phyloP scores from a whole-genome alignment of 1,140 invertebrate genomes.

The Oppia nitens region DNA sequence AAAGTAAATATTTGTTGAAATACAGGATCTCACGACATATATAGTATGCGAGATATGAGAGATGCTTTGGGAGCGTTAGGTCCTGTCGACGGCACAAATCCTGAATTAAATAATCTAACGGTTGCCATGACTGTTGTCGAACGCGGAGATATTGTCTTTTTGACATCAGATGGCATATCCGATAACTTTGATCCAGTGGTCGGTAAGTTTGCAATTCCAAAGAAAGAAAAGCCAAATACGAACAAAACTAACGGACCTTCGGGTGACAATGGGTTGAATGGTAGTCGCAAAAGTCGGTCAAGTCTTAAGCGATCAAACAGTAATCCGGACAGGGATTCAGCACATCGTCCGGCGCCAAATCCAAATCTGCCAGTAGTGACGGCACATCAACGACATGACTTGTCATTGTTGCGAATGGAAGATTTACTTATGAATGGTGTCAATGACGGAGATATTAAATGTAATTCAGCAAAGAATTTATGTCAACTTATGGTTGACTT shows the following conservation, averaged over 20 bases:
- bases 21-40: constrained; percentile 69
- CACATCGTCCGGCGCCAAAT: constrained; percentile 17
- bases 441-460: constrained; percentile 34
- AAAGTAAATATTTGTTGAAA: background rate
- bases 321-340: constrained; percentile 17
- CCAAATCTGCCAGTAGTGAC: constrained; percentile 46
- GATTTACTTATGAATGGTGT: constrained; percentile 58
- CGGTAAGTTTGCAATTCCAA: constrained; percentile 65
- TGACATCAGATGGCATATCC: constrained; percentile 78
- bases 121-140: constrained; percentile 71
- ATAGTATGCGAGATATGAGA: constrained; percentile 71
- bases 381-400: constrained; percentile 58
- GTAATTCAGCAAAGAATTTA: constrained; percentile 39
- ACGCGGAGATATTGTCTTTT: constrained; percentile 65
- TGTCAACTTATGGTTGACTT: constrained; percentile 61
- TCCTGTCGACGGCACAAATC: constrained; percentile 69
- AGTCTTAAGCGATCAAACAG: constrained; percentile 16
- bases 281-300: background rate
- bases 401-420: constrained; percentile 58
- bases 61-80: constrained; percentile 76
- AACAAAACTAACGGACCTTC: background rate
- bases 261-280: no score
- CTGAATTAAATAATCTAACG: constrained; percentile 76
- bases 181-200: constrained; percentile 90
- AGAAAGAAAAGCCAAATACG: constrained; percentile 17